Base-by-base conservation (phyloP, 2,888 invertebrate species). In the Dastarcus helophoroides region DNA sequence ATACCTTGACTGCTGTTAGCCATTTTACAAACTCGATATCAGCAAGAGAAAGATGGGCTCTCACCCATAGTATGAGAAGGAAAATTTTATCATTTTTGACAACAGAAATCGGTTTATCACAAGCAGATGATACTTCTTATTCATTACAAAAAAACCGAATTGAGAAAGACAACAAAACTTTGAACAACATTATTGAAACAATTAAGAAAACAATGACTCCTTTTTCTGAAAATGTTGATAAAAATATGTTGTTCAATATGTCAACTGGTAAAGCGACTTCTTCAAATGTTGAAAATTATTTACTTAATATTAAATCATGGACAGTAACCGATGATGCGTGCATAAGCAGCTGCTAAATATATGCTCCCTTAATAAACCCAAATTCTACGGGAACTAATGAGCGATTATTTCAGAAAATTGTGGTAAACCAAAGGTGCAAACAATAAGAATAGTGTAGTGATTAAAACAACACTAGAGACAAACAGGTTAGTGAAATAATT, bases 11-110 rank as follows among this genome's bases (percentile, higher is more conserved):
- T 36, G 39, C 33, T 32, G 13, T 31, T 14, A 46, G 30, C 27
- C 41, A 17, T 36, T 22, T 29, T 24, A 32, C 41, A 14, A 23
- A 47, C 23, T 47, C 48, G n/a, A 48, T 52, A 35, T 33, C 46
- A 35, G 49, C 48, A 34, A 32, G 50, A 14, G 43, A 52, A 39
- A 36, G 51, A 32, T 52, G 51, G 51, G 45, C 46, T 4, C 41
- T 42, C 4, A 51, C 47, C 36, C 51, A 52, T 29, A 50, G 46
- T 37, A 43, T 50, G 25, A 46, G 48, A 27, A 47, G 50, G 4
- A 50, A 45, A 32, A 44, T 51, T 21, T 21, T 52, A 33, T 15
- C 38, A 6, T 6, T 13, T 17, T 29, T 43, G 5, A 36, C 32
- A 33, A 27, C 21, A 15, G 23, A 43, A 17, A 24, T 37, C 10